Percentiles rank a stretch among this genome's conserved stretches.
These are phyloP conservation scores for Clunio marinus DNA, from an alignment of 2,888 invertebrate species.

Conservation along the genomic window DNA sequence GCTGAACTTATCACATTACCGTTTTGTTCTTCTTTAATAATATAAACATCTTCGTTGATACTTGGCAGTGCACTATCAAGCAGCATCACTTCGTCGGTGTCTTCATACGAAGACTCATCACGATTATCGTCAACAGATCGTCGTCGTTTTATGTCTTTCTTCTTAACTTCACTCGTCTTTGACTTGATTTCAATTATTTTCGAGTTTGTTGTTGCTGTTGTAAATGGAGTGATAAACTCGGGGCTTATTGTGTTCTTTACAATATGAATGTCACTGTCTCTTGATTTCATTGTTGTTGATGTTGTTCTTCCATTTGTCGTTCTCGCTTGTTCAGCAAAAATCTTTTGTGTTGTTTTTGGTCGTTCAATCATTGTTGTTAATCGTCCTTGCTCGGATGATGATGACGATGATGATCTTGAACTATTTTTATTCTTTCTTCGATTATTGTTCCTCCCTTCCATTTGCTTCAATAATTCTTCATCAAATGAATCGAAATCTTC, in stretches of 20 bases:
- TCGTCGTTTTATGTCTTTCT: slow-evolving; percentile 44
- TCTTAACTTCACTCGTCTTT: slow-evolving; percentile 42
- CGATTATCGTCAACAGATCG: slow-evolving; percentile 42
- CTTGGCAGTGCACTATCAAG: slow-evolving; percentile 6
- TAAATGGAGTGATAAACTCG: slow-evolving; percentile 46
- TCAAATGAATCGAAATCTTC: slow-evolving; percentile 43
- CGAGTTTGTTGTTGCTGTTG: slow-evolving; percentile 48
- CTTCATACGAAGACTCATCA: slow-evolving; percentile 42
- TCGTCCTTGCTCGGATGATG: not conserved
- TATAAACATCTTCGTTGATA: slow-evolving; percentile 22
- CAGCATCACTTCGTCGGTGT: not conserved
- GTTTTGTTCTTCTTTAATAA: slow-evolving; percentile 22
- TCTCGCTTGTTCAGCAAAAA: not conserved
- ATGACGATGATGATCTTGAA: not conserved
- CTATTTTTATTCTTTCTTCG: not conserved
- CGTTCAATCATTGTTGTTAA: not conserved
- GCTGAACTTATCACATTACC: slow-evolving; percentile 46
- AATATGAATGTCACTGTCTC: slow-evolving; percentile 50
- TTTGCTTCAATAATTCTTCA: not conserved
- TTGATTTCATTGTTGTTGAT: no score
- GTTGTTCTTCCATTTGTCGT: slow-evolving; percentile 20
- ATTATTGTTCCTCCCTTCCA: not conserved
- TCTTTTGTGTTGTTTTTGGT: not conserved
- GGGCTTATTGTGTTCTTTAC: slow-evolving; percentile 49
- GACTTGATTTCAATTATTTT: slow-evolving; percentile 51